Base-by-base conservation (phyloP, 2,113 vertebrate species). In the Todiramphus saurophagus region DNA sequence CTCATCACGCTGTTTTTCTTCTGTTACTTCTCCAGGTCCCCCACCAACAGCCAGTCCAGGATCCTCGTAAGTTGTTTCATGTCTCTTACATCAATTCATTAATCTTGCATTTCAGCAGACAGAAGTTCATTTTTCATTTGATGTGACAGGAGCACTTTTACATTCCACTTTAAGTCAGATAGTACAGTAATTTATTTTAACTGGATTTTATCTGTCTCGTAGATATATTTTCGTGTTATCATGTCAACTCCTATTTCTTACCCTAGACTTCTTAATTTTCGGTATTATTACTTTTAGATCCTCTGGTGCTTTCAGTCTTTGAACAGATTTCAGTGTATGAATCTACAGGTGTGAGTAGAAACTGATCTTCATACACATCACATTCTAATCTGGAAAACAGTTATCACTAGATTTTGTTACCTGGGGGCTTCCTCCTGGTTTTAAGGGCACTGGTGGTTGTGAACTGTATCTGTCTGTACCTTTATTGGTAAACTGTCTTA, bases 1-100 rank as follows among this genome's bases (percentile, higher is more conserved):
- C 93, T 96, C 68, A 94, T 74, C 55, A n/a, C 27, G 2, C 84
- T 95, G 81, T 97, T 97, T 97, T 94, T 86, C 70, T 93, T 90
- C 93, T 97, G 92, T 97, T 67, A 82, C 98, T 98, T 95, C 92
- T 98, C 84, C 98, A 99, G 99, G 99, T 94, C 99, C 99, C 44
- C 98, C 98, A 67, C 99, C 99, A 85, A 99, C 99, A 11, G 98
- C 98, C 64, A 98, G 99, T 95, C 97, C 99, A 50, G 99, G 99
- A 98, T 98, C 99, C 89, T 98, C 98, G 99, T 99, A 98, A 99
- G 99, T 99, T 90, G 92, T 81, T 96, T 93, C 46, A 48, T 75
- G 72, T 96, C 91, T 97, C 39, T 91, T 75, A 44, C 78, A 58
- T 76, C 35, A 7, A 13, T 93, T 91, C 93, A 95, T 97, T 93